Evolutionary conservation across 1,140 invertebrate species (phyloP), one percentile per base, ranked within the genome.

Genomic region (Trissolcus basalis): DNA sequence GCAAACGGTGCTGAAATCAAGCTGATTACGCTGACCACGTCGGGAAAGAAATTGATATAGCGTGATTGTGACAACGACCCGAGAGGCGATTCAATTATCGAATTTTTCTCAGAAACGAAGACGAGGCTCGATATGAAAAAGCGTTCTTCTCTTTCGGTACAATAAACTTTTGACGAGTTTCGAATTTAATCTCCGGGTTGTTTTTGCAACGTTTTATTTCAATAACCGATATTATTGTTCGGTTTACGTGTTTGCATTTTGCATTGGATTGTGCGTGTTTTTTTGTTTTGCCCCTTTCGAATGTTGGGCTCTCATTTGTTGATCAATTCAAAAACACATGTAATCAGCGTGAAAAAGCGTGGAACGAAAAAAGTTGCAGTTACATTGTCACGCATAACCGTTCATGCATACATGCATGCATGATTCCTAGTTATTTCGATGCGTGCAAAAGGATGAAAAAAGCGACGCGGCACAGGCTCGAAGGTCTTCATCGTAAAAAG

Each of bases 401-500:
- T 35, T 64, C 59, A 53, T 49, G 59, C 59, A 59, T 49, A 53
- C 59, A 69, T 63, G 65, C 69, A 63, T 69, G 64, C 64, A 60
- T 64, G 75, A 64, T 70, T 71, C 72, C 59, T 63, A 63, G 68
- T 69, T 64, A 71, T 68, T 72, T 69, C 39, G 51, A 56, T 14
- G 56, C 51, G 32, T 15, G 44, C 45, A 64, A 63, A 39, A 58
- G 41, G 43, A 36, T 44, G 12, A 12, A 58, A 75, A 75, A 68
- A 68, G 56, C 41, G 43, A 65, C 1, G 44, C 63, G 36, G 47
- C 33, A 49, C 41, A 53, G 45, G 64, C 65, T 65, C 59, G 65
- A 76, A 69, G 65, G 64, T 60, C 64, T 70, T 59, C 41, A 39
- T 69, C 69, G 68, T 72, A 68, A 77, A 77, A 69, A 77, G 53